phyloP scores from a whole-genome alignment of 2,888 invertebrate genomes.

The Stenurella melanura region DNA sequence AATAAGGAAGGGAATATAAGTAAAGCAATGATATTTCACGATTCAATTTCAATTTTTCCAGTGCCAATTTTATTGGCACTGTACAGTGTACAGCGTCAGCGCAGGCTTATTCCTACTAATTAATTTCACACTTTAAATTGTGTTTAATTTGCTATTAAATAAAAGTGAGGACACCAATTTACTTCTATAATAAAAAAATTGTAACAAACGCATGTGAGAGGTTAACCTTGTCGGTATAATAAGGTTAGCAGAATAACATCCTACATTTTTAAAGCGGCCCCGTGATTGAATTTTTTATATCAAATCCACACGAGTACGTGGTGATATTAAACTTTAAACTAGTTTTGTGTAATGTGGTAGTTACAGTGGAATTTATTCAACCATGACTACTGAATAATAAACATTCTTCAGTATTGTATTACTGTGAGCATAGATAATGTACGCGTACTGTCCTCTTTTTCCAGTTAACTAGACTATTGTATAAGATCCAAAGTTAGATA shows the following conservation, averaged over 20 bases:
- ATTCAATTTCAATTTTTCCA: too few relatives aligned
- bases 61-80: too few relatives aligned
- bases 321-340: slow-evolving; percentile 30
- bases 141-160: background rate
- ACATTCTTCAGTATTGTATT: slow-evolving; percentile 8
- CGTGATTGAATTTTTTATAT: slow-evolving; percentile 26
- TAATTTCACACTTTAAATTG: too few relatives aligned
- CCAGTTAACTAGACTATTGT: slow-evolving; percentile 13
- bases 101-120: too few relatives aligned
- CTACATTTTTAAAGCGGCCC: slow-evolving; percentile 8
- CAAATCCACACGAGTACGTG: slow-evolving; percentile 25
- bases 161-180: background rate
- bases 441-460: slow-evolving; percentile 18
- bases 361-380: slow-evolving; percentile 13
- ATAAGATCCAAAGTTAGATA: background rate
- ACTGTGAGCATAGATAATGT: slow-evolving; percentile 17
- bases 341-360: slow-evolving; percentile 21
- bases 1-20: too few relatives aligned
- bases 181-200: background rate
- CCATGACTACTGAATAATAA: slow-evolving; percentile 26
- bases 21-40: too few relatives aligned
- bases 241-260: slow-evolving; percentile 12
- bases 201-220: background rate
- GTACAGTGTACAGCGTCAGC: too few relatives aligned
- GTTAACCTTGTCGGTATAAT: slow-evolving; percentile 9